These are phyloP conservation scores for Clarias macrocephalus DNA, from an alignment of 2,113 vertebrate species.

Conservation along the genomic window DNA sequence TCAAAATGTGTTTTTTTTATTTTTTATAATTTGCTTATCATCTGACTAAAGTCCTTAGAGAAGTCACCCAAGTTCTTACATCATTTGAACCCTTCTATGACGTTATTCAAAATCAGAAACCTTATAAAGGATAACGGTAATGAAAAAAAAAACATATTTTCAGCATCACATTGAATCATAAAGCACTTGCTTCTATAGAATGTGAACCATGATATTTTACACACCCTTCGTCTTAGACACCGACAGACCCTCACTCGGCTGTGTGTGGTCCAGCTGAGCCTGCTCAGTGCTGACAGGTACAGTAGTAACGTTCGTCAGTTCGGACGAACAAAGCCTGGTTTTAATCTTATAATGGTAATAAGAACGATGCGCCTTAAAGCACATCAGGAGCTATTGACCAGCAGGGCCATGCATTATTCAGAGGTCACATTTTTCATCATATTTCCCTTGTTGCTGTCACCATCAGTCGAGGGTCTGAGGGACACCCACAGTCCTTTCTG, in stretches of 20 bases:
- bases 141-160: background rate
- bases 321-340: constrained; percentile 71
- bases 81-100: background rate
- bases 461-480: constrained; percentile 43
- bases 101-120: background rate
- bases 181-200: background rate
- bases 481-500: constrained; percentile 48
- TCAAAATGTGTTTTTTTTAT: background rate
- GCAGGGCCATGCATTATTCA: constrained; percentile 78
- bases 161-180: background rate
- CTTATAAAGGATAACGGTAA: background rate
- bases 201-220: background rate
- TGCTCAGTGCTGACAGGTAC: constrained; percentile 69
- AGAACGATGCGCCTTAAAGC: constrained; percentile 72
- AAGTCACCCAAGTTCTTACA: background rate
- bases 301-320: constrained; percentile 62
- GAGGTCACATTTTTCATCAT: constrained; percentile 67
- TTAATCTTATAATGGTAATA: constrained; percentile 78
- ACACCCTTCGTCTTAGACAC: background rate
- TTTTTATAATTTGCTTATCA: background rate
- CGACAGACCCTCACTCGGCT: background rate
- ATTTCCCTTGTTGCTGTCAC: constrained; percentile 57
- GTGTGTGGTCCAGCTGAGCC: constrained; percentile 36
- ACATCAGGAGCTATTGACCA: constrained; percentile 78
- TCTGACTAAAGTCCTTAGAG: background rate